Evolutionary conservation across 2,113 vertebrate species (phyloP).

Genomic region (Nannospalax galili): DNA sequence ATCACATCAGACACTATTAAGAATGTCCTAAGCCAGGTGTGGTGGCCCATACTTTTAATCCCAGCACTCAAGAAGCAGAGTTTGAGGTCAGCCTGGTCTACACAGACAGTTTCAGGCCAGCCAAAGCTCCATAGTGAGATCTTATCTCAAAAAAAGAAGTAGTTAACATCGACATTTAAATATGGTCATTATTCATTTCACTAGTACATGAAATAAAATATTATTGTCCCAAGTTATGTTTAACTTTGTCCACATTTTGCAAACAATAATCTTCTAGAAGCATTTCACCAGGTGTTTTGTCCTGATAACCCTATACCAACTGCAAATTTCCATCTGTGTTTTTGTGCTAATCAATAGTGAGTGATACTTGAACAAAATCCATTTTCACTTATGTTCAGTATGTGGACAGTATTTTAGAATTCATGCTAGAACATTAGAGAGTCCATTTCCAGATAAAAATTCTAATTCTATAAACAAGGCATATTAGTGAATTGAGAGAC

Average conservation of each 20-base stretch:
- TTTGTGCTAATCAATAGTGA: slow-evolving; percentile 33
- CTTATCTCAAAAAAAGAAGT: not conserved
- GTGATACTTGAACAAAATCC: not conserved
- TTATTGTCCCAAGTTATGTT: not conserved
- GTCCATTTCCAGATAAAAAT: slow-evolving; percentile 33
- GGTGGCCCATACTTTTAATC: no score
- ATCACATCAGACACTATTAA: not conserved
- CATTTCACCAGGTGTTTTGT: not conserved
- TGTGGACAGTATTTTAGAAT: slow-evolving; percentile 29
- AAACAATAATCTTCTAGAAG: not conserved
- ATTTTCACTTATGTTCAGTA: slow-evolving; percentile 60
- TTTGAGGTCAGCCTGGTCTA: no score
- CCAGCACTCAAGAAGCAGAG: no score
- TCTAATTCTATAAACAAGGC: slow-evolving; percentile 4
- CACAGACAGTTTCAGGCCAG: no score
- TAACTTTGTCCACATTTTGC: not conserved
- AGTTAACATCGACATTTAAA: not conserved
- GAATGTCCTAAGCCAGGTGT: no score
- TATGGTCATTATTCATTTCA: not conserved
- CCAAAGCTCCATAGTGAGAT: no score
- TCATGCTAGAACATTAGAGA: not conserved
- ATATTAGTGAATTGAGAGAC: no score
- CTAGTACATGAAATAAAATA: not conserved
- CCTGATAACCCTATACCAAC: not conserved
- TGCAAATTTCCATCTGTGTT: not conserved